Base-by-base conservation (phyloP, 2,797 vertebrate species). In the Hafferia zeledoni region DNA sequence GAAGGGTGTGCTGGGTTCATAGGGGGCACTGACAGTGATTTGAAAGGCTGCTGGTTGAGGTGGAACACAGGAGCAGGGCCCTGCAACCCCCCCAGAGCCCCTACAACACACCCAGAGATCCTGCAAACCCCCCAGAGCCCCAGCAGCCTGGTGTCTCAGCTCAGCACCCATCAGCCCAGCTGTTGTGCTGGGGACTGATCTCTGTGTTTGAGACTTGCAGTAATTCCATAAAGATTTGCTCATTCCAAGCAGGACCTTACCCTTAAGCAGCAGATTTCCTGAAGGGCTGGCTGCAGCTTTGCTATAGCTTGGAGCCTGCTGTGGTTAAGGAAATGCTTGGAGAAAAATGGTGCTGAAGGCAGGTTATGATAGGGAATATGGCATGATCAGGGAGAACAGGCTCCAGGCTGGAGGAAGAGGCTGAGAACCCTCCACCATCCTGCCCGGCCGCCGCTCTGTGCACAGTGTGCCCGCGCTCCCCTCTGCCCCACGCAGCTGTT, bases 261-360 rank as follows among this genome's bases (percentile, higher is more conserved):
- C 39, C 18, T 80, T 61, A 16, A 91, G 82, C 70, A 67, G 63
- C 33, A 92, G 65, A 10, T 50, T 90, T 84, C 52, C 12, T 7
- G 6, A 64, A 16, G 8, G 61, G 37, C 70, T 88, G 60, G 39
- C 69, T 87, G 67, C 67, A 28, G 2, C 20, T 23, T 87, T 85
- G 37, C 53, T 63, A 27, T 75, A 49, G 64, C 94, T 92, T 67
- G 65, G 69, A 95, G 84, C 71, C 46, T 92, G 68, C 50, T 78
- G 81, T n/a, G 82, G 75, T 95, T 89, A 90, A 84, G 46, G 37
- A 87, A 70, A 71, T 83, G 39, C 47, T 43, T 14, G 61, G 68
- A 80, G 83, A 74, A 95, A 30, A 57, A 31, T 46, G 81, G 5
- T 87, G 84, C 87, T 92, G 87, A 90, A 59, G 71, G 93, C 79